These are phyloP conservation scores for Dromius quadrimaculatus DNA, from an alignment of 2,888 invertebrate species.

Conservation along the genomic window DNA sequence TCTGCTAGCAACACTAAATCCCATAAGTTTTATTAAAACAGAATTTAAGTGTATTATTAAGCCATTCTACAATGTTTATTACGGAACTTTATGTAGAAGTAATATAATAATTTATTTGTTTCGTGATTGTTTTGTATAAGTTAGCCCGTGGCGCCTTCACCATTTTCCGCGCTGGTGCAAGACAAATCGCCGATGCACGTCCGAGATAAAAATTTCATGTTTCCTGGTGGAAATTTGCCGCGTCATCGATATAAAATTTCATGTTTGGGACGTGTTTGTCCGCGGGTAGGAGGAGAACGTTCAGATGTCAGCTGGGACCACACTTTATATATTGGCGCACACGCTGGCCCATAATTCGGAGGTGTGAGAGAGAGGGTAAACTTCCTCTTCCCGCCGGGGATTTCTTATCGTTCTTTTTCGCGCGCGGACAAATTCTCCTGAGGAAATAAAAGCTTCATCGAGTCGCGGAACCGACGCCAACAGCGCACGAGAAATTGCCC, in stretches of 20 bases:
- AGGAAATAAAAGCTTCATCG: conserved; percentile 67
- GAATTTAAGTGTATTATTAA: no score
- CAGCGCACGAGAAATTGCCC: conserved; percentile 63
- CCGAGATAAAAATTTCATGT: conserved; percentile 42
- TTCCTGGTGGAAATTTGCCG: conserved; percentile 38
- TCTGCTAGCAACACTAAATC: no score
- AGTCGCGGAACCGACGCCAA: conserved; percentile 60
- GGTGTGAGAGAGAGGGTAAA: background rate
- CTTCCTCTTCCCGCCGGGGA: conserved; percentile 35
- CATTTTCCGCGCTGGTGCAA: conserved; percentile 16
- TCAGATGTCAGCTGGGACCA: conserved; percentile 34
- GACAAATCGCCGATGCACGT: conserved; percentile 34
- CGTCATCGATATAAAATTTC: conserved; percentile 49
- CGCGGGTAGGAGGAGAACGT: background rate
- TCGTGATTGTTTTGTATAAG: background rate
- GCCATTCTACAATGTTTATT: no score
- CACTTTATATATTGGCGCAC: conserved; percentile 43
- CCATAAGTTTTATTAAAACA: no score
- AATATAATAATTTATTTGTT: background rate
- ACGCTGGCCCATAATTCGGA: conserved; percentile 41
- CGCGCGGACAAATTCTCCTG: conserved; percentile 61
- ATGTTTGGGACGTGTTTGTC: conserved; percentile 44
- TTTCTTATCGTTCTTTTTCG: conserved; percentile 50
- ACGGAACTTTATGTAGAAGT: background rate
- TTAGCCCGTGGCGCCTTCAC: conserved; percentile 6